Evolutionary conservation across 2,797 vertebrate genomes (phyloP).

Genomic region (Gymnothorax reevesii): DNA sequence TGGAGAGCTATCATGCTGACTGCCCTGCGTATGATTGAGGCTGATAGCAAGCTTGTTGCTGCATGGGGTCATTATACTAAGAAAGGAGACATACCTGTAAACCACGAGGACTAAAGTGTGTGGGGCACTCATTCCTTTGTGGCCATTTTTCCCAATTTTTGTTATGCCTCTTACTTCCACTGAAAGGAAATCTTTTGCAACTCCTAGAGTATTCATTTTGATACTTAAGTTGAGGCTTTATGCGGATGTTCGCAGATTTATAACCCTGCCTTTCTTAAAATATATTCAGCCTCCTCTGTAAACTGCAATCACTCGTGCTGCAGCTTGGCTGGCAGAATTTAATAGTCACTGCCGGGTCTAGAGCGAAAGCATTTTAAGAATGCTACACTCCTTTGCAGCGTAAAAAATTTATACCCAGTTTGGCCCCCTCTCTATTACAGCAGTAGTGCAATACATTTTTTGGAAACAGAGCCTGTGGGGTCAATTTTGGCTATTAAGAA

Average conservation of each 20-base stretch:
- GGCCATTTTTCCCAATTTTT: too few relatives aligned
- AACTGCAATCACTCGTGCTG: not conserved
- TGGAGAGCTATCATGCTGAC: not conserved
- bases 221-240: not conserved
- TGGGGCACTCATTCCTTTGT: too few relatives aligned
- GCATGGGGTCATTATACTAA: not conserved
- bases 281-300: not conserved
- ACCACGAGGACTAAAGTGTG: too few relatives aligned
- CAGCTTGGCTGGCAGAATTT: not conserved
- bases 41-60: conserved; percentile 3
- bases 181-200: too few relatives aligned
- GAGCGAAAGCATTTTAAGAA: not conserved
- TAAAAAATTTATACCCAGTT: not conserved
- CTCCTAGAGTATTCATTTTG: not conserved
- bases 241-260: not conserved
- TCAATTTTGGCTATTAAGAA: not conserved
- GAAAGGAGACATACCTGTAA: too few relatives aligned
- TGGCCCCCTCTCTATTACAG: not conserved
- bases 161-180: too few relatives aligned
- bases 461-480: not conserved
- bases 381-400: not conserved
- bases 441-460: not conserved
- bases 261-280: not conserved
- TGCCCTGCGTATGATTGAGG: not conserved
- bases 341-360: not conserved